A percentile compares a stretch with the other conserved stretches of the same genome.
phyloP scores from a whole-genome alignment of 2,888 invertebrate genomes.

The Alcis repandata region DNA sequence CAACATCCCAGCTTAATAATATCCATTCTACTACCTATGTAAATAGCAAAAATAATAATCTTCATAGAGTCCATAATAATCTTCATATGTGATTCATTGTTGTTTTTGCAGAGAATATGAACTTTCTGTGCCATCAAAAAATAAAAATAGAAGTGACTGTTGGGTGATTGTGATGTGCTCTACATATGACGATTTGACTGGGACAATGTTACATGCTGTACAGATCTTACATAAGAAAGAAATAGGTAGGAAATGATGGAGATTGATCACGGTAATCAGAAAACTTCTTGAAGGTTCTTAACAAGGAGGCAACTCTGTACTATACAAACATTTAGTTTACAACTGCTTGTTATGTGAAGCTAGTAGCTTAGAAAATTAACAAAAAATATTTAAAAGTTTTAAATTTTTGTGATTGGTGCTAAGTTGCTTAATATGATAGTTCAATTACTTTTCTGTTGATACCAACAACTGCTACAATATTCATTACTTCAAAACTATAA shows the following conservation, averaged over 20 bases:
- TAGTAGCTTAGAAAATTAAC: too few species aligned
- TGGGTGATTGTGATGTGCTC: too few species aligned
- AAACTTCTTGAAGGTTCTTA: background rate
- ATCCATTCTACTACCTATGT: background rate
- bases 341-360: too few species aligned
- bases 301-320: background rate
- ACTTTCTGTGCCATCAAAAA: conserved; percentile 2
- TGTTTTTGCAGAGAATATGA: background rate
- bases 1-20: background rate
- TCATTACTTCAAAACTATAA: background rate
- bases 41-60: background rate
- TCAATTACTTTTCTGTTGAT: too few species aligned
- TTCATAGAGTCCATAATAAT: conserved; percentile 13
- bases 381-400: too few species aligned
- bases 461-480: too few species aligned
- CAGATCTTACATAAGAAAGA: background rate
- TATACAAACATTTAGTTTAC: too few species aligned
- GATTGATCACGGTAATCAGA: background rate
- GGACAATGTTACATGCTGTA: background rate
- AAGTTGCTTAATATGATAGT: too few species aligned
- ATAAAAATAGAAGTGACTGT: background rate
- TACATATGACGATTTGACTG: background rate
- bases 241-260: background rate
- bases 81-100: conserved; percentile 13
- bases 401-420: too few species aligned